Conservation (phyloP, 2,888 invertebrate species). For the Noctua comes region DNA sequence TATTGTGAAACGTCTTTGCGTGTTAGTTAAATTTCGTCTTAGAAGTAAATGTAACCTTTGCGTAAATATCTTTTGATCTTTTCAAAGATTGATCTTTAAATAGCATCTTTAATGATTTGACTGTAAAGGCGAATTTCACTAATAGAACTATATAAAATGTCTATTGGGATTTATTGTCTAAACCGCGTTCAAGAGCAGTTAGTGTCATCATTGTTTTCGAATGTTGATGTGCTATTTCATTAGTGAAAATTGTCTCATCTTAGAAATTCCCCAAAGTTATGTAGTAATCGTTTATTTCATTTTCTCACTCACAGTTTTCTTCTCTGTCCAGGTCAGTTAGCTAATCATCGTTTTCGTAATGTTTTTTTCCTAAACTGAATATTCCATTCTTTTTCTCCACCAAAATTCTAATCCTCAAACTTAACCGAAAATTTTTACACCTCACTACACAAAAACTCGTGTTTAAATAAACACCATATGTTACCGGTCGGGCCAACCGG, state of each 20-base stretch:
- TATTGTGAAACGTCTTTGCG: background rate
- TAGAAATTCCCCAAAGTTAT: background rate
- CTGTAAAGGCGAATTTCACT: background rate
- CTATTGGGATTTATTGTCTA: background rate
- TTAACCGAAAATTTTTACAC: conserved; percentile 19
- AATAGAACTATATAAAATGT: background rate
- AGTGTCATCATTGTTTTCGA: background rate
- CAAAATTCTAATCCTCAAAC: conserved; percentile 5
- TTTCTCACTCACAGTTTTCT: background rate
- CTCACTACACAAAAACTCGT: conserved; percentile 39
- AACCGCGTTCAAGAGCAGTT: background rate
- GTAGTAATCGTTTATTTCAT: background rate
- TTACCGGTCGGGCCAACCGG: conserved; percentile 60
- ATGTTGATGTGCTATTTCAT: background rate
- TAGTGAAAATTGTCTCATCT: background rate
- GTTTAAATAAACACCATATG: conserved; percentile 65
- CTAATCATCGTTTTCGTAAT: background rate
- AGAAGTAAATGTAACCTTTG: background rate
- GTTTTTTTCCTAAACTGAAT: background rate
- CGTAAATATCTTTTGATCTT: background rate
- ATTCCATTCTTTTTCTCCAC: background rate
- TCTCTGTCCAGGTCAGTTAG: background rate
- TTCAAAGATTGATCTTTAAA: background rate
- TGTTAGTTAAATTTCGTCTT: background rate
- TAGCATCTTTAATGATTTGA: background rate